A percentile compares a stretch with the other conserved stretches of the same genome.
Conservation (phyloP, 2,797 vertebrate genomes). For the Urosaurus nigricauda region DNA sequence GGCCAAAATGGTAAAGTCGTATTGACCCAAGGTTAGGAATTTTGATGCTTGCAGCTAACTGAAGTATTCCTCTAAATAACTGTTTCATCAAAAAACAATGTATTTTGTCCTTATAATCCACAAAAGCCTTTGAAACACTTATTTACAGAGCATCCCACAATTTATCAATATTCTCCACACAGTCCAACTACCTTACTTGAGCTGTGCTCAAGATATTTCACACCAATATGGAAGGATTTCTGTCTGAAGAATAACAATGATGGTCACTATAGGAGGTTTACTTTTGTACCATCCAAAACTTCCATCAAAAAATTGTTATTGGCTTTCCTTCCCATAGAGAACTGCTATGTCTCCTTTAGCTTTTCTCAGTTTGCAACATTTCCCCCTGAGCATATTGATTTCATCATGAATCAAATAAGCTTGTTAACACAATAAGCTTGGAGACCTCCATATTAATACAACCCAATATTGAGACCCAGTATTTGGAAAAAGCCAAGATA, state of each 20-base stretch:
- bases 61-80: conserved; percentile 34
- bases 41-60: conserved; percentile 39
- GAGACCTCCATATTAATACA: neutral
- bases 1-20: neutral
- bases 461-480: too few species aligned
- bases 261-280: conserved; percentile 1
- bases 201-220: conserved; percentile 24
- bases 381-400: conserved; percentile 32
- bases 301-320: conserved; percentile 39
- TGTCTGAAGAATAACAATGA: conserved; percentile 15
- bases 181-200: conserved; percentile 3
- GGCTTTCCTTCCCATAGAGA: conserved; percentile 48
- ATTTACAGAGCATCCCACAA: conserved; percentile 1
- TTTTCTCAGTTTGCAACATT: conserved; percentile 40
- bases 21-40: conserved; percentile 27
- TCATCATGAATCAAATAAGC: conserved; percentile 25
- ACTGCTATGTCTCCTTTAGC: conserved; percentile 21
- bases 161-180: conserved; percentile 1
- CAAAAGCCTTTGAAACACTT: conserved; percentile 35
- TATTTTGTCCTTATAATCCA: conserved; percentile 36
- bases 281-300: conserved; percentile 31
- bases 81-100: conserved; percentile 38
- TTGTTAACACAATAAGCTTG: neutral
- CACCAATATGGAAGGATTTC: conserved; percentile 25
- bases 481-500: too few species aligned